Evolutionary conservation across 2,888 invertebrate species (phyloP).

Genomic region (Pomacea canaliculata): DNA sequence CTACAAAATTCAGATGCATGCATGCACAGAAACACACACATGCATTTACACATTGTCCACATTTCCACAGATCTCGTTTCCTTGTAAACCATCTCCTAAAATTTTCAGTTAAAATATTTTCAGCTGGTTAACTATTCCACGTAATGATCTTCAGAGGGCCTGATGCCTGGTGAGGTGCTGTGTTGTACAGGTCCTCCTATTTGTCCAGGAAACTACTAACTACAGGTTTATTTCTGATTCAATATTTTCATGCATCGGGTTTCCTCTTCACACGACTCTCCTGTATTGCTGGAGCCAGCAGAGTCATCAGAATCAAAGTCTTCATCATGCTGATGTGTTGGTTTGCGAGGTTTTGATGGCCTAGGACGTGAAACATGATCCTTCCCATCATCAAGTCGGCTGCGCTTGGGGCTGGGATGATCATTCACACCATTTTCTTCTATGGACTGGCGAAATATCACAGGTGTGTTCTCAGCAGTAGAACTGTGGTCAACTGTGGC

Average conservation of each 20-base stretch:
- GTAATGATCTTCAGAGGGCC: too few relatives aligned
- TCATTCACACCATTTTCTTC: neutral
- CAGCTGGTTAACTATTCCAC: too few relatives aligned
- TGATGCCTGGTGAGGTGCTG: too few relatives aligned
- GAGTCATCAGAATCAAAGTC: constrained; percentile 32
- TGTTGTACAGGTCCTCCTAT: too few relatives aligned
- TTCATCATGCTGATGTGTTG: constrained; percentile 34
- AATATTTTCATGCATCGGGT: too few relatives aligned
- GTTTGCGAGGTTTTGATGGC: constrained; percentile 29
- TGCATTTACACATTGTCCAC: neutral
- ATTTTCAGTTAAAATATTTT: too few relatives aligned
- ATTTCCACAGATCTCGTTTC: neutral
- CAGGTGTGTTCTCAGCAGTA: constrained; percentile 14
- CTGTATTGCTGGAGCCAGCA: constrained; percentile 13
- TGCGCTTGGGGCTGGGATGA: constrained; percentile 21
- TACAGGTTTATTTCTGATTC: too few relatives aligned
- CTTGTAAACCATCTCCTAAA: neutral
- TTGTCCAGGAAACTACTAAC: too few relatives aligned
- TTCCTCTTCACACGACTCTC: constrained; percentile 7
- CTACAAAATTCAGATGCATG: neutral
- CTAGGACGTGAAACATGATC: constrained; percentile 33
- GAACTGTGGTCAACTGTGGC: constrained; percentile 94
- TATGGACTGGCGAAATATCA: constrained; percentile 8
- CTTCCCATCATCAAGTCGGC: constrained; percentile 5
- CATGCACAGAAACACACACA: constrained; percentile 13